Base-by-base conservation (phyloP, 2,888 invertebrate genomes). In the Lamproptera curius region DNA sequence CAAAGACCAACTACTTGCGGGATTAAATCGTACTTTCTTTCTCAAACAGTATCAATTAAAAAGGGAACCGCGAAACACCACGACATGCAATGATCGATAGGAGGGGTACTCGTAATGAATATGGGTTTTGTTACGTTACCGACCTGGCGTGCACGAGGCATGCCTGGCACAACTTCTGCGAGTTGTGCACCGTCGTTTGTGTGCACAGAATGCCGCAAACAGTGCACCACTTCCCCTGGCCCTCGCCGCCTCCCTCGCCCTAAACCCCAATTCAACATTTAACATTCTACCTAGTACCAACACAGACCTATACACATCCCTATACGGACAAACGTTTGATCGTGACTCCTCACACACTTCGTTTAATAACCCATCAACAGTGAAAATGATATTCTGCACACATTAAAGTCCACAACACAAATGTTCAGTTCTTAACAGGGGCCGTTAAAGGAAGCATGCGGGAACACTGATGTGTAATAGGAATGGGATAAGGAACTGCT, bases 101-200 rank as follows among this genome's bases (percentile, higher is more conserved):
- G 35, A 37, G n/a, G 10, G 2, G 14, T 40, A 47, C 38, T 43
- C 43, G 44, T 46, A 43, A 55, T 50, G 23, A 42, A 56, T 51
- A 41, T 35, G n/a, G n/a, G 33, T 47, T 61, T 43, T 59, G 56
- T 59, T 47, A 47, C 46, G 65, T 67, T 88, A 88, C 88, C 84
- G 86, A 88, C 88, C 88, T 88, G 87, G 87, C 86, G 84, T 88
- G 88, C 86, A 85, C 86, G 81, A 88, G 86, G 86, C 88, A 88
- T 71, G 88, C 86, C 84, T 86, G 88, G 67, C 88, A 88, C 75
- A 88, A 76, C 78, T 81, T 86, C 66, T 88, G 88, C 62, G 87
- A 79, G 75, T 87, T 86, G 81, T 86, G 84, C 62, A 76, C 68
- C 71, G 87, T 87, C 65, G 80, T 87, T 71, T 80, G 83, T 68